Evolutionary conservation across 1,140 invertebrate species (phyloP).

Genomic region (Centruroides vittatus): DNA sequence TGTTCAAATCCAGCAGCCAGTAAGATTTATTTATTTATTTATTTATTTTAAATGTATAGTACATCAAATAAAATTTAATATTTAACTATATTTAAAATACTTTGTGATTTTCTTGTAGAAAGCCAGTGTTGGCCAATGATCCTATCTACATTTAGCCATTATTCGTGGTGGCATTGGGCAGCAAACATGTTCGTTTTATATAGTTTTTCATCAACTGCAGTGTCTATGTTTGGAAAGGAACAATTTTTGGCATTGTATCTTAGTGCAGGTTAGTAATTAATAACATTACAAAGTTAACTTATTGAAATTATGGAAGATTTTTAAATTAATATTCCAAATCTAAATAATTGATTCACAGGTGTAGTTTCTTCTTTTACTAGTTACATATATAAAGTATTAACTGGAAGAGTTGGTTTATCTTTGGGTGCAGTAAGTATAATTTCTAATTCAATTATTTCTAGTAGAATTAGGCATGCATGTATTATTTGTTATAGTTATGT

Average conservation of each 20-base stretch:
- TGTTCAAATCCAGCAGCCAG: constrained; percentile 59
- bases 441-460: too few species aligned
- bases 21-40: constrained; percentile 27
- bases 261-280: constrained; percentile 41
- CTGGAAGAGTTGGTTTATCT: constrained; percentile 50
- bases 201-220: constrained; percentile 48
- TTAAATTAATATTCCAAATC: neutral
- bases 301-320: neutral
- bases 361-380: constrained; percentile 76
- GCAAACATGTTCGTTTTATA: constrained; percentile 94
- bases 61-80: constrained; percentile 12
- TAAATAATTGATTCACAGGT: constrained; percentile 27
- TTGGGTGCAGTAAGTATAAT: constrained; percentile 68
- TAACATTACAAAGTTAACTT: neutral
- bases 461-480: too few species aligned
- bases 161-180: constrained; percentile 65
- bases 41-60: neutral
- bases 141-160: constrained; percentile 85
- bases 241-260: constrained; percentile 86
- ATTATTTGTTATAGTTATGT: too few species aligned
- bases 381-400: constrained; percentile 57
- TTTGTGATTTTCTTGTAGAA: constrained; percentile 31
- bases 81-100: constrained; percentile 6
- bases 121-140: constrained; percentile 72
- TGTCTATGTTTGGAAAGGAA: constrained; percentile 71